phyloP scores from a whole-genome alignment of 2,113 vertebrate genomes.

The Scomber japonicus region DNA sequence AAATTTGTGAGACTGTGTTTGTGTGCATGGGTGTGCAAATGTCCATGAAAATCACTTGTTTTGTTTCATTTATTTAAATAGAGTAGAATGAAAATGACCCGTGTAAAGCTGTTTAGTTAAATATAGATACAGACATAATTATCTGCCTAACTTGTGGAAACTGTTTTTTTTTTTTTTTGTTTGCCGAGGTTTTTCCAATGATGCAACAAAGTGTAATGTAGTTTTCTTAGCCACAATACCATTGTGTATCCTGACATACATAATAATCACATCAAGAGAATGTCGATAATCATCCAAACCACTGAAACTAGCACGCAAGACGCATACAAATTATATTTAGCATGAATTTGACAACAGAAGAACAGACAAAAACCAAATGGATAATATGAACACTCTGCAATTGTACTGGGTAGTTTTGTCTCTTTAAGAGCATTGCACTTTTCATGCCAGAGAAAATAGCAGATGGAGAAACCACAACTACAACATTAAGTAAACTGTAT shows the following conservation, averaged over 20 bases:
- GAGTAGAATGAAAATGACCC: too few relatives aligned
- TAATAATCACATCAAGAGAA: conserved; percentile 4
- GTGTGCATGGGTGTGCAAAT: background rate
- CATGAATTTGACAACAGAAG: background rate
- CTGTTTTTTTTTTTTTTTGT: background rate
- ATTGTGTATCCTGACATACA: conserved; percentile 28
- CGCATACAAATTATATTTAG: conserved; percentile 23
- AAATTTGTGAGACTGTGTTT: background rate
- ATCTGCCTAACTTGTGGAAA: conserved; percentile 11
- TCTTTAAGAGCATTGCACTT: conserved; percentile 6
- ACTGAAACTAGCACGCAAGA: conserved; percentile 11
- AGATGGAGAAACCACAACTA: conserved; percentile 3
- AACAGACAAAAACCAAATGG: background rate
- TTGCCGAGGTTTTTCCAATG: conserved; percentile 30
- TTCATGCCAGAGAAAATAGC: conserved; percentile 25
- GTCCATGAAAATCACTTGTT: background rate
- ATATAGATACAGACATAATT: conserved; percentile 2
- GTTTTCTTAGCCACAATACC: background rate
- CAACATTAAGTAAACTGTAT: background rate
- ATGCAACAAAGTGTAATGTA: conserved; percentile 44
- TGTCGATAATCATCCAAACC: conserved; percentile 38
- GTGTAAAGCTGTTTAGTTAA: too few relatives aligned
- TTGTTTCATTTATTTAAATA: background rate
- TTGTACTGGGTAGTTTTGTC: conserved; percentile 14
- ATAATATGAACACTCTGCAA: conserved; percentile 25